Base-by-base conservation (phyloP, 2,113 vertebrate genomes). In the Mobula hypostoma region DNA sequence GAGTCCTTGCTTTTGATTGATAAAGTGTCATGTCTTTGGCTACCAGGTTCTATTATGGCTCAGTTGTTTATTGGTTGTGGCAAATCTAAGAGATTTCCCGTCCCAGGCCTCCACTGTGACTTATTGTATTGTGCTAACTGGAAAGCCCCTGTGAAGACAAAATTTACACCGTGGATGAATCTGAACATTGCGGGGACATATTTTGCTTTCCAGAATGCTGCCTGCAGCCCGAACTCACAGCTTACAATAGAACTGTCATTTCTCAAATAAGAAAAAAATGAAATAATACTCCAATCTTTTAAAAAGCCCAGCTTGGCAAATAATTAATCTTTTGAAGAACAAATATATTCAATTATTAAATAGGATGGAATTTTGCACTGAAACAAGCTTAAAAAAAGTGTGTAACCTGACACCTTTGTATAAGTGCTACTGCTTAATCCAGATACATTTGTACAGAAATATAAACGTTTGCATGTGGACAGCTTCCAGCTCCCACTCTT, bases 371-470 rank as follows among this genome's bases (percentile, higher is more conserved):
- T 72, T 74, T 90, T 48, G 70, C 68, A 93, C 91, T 56, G 91
- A 93, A 40, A 94, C 94, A 94, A 93, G 61, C 94, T 66, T 68
- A 91, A 94, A 74, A 36, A 48, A 95, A 82, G 93, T 87, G 21
- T 77, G 95, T 95, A 94, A 95, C 94, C 95, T 36, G 95, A 96
- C 94, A 95, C 94, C 94, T 94, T 94, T 76, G 40, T 94, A 74
- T 94, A 94, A 95, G 95, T 94, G 94, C 91, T 94, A 95, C 76
- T 68, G 94, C 94, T 78, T 94, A 93, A 74, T 93, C 95, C 94
- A 82, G 63, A 93, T 93, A 93, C 68, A 94, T 95, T 94, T 95
- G 94, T 94, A 76, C 94, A 94, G 95, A 94, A 94, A 87, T 95
- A 90, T 96, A 95, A 95, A 94, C 94, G 95, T 94, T 36, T 94